Evolutionary conservation across 2,797 vertebrate genomes (phyloP), one percentile per base, ranked within the genome.

Genomic region (Trichosurus vulpecula): DNA sequence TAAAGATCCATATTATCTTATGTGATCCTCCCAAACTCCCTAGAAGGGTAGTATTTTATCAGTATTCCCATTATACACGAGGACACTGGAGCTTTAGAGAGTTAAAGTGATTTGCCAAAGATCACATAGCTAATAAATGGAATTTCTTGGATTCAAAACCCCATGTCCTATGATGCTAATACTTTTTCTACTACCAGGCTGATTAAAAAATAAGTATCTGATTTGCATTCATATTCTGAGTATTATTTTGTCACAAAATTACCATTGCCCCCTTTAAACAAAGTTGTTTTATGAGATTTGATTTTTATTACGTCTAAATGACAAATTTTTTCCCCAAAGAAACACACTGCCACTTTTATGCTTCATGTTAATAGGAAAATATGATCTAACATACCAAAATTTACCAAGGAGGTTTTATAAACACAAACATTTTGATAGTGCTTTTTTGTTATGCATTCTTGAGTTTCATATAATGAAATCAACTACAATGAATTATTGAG

Each of bases 401-500:
- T 92, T 91, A 95, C 57, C 9, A 87, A 81, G 66, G 10, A 87
- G 22, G 10, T 25, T 87, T 95, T 92, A 93, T 3, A 92, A 92
- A 94, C 10, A 95, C 92, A 22, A 74, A 74, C 93, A 94, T 96
- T 94, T 35, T 54, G 51, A 51, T 95, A 95, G 56, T 97, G 94
- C 96, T 95, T 90, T 90, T 52, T n/a, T 91, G 97, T 92, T 90
- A 96, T 95, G 92, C 95, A 96, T 92, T 96, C 58, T 93, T 94
- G 51, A 94, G 19, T 3, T 97, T 96, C 92, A 96, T 92, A 92
- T 47, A 53, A 47, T 87, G 93, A 97, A 97, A 97, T 97, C 96
- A 98, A 87, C 96, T 96, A 95, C 92, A 96, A 96, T 58, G 96
- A 97, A 94, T 96, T 97, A 97, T 95, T 97, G 95, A 95, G 93